Evolutionary conservation across 2,888 invertebrate species (phyloP), one percentile per base, ranked within the genome.

Genomic region (Itoplectis maculator): DNA sequence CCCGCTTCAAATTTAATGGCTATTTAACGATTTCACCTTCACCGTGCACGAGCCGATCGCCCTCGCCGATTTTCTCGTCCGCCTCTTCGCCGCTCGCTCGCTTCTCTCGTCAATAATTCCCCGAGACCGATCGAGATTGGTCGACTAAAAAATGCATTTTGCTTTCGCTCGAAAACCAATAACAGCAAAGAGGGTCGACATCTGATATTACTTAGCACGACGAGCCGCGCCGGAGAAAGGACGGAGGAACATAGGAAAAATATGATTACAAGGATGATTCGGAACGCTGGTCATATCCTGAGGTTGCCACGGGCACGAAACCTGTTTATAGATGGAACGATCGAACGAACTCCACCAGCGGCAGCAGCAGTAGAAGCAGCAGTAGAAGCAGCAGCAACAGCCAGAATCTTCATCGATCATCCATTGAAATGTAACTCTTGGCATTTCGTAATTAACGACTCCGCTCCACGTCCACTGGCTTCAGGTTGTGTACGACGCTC

Each of bases 381-480:
- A 70, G 82, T 5, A 29, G 29, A 2, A 5, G 82, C 29, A 29
- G 29, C 29, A 5, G 23, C 79, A 72, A 81, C 81, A 68, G 82
- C 79, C 11, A 23, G 82, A 83, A 84, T 87, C 89, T 89, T 90
- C 91, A 91, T 91, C 91, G 89, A 91, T 91, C 91, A 91, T 91
- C 90, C 89, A 91, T 91, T 90, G 91, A 90, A 89, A 89, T 88
- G 89, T 89, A 88, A 90, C 89, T 89, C 89, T 88, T 88, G 90
- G 90, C 90, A 89, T 88, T 90, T 87, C 89, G 90, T 91, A 91
- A 91, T 91, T 91, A 91, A 91, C 91, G 89, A 91, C 86, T 88
- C 81, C 86, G 86, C 88, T 87, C 86, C 86, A 5, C 29, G 84
- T 56, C 63, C 65, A 35, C 49, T 45, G 65, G 42, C 73, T 78